These are phyloP conservation scores for Hylia prasina DNA, from an alignment of 2,113 vertebrate genomes.

Conservation along the genomic window DNA sequence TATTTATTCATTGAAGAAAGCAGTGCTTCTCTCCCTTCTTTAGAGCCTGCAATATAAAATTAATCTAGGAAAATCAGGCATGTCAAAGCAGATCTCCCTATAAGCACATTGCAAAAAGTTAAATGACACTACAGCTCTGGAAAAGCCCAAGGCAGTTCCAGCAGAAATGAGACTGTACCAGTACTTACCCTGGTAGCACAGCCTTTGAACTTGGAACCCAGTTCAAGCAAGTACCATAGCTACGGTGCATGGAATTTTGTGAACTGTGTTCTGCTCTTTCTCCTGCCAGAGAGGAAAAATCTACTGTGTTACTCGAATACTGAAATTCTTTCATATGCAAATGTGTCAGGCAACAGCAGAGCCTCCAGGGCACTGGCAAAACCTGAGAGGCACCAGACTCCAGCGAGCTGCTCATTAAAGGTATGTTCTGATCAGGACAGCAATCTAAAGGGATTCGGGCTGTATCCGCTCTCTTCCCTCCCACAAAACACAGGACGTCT, in stretches of 20 bases:
- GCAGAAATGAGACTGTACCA: constrained; percentile 24
- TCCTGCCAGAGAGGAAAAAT: constrained; percentile 19
- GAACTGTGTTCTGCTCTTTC: background rate
- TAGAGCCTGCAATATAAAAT: background rate
- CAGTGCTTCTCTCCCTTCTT: background rate
- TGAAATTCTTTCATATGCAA: constrained; percentile 61
- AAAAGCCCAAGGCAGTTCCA: background rate
- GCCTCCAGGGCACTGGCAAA: constrained; percentile 51
- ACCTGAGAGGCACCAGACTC: constrained; percentile 2
- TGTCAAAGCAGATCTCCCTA: background rate
- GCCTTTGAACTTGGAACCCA: background rate
- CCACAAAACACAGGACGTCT: background rate
- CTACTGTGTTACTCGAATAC: background rate
- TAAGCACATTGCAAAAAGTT: background rate
- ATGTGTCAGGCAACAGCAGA: constrained; percentile 44
- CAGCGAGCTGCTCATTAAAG: constrained; percentile 38
- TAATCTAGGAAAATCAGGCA: background rate
- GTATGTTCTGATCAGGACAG: background rate
- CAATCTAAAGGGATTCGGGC: background rate
- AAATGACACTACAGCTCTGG: background rate
- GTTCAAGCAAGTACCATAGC: background rate
- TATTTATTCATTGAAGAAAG: background rate
- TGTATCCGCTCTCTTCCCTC: background rate
- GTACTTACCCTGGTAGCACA: constrained; percentile 41
- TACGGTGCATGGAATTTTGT: background rate